phyloP scores from a whole-genome alignment of 1,140 invertebrate genomes.

The Physella acuta region DNA sequence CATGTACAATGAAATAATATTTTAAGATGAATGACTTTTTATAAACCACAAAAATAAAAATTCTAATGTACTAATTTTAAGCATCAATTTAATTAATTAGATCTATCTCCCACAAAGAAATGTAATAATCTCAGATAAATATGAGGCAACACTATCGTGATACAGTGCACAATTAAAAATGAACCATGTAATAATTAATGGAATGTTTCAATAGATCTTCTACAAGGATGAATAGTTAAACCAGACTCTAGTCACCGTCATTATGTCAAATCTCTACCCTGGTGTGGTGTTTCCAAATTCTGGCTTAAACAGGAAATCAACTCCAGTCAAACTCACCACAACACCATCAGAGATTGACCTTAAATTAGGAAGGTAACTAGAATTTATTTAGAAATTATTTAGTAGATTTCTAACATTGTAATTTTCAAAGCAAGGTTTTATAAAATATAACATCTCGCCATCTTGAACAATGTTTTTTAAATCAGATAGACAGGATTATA shows the following conservation, averaged over 20 bases:
- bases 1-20: too few species aligned
- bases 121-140: not conserved
- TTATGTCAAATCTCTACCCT: slow-evolving; percentile 9
- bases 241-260: too few species aligned
- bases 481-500: too few species aligned
- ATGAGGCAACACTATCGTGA: not conserved
- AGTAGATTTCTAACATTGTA: too few species aligned
- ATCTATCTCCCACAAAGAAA: not conserved
- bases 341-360: not conserved
- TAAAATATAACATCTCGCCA: too few species aligned
- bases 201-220: not conserved
- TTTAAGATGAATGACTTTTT: too few species aligned
- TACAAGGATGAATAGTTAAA: too few species aligned
- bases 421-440: too few species aligned
- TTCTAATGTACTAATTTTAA: too few species aligned
- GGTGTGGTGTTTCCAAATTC: slow-evolving; percentile 2
- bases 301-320: slow-evolving; percentile 10
- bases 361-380: not conserved
- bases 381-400: too few species aligned
- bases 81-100: not conserved
- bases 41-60: too few species aligned
- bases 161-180: not conserved
- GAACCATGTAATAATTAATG: not conserved
- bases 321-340: not conserved
- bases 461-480: too few species aligned